A percentile compares a stretch with the other conserved stretches of the same genome.
phyloP scores from a whole-genome alignment of 92 coral and sea anemone species.

The Virgularia gustaviana region DNA sequence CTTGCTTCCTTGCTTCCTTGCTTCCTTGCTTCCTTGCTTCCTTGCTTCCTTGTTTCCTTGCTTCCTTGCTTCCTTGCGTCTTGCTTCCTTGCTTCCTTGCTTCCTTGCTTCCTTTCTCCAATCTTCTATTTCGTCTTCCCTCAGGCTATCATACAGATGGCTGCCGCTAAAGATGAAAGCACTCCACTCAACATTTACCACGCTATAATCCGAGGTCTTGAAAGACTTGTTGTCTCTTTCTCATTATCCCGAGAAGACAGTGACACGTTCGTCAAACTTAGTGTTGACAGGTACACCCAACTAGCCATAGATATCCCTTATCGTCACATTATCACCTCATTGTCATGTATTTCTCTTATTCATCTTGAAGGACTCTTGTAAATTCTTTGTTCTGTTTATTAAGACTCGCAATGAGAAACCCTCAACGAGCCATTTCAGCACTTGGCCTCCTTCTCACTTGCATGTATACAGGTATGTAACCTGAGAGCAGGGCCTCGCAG shows the following conservation, averaged over 20 bases:
- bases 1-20: background rate
- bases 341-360: background rate
- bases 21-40: background rate
- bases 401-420: constrained; percentile 90
- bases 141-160: constrained; percentile 81
- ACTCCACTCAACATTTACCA: constrained; percentile 86
- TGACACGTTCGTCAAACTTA: constrained; percentile 85
- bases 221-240: constrained; percentile 94
- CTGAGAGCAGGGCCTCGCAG: background rate
- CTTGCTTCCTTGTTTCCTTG: too few relatives aligned
- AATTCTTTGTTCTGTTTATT: constrained; percentile 10
- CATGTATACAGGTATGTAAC: constrained; percentile 83
- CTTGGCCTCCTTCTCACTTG: constrained; percentile 80
- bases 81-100: too few relatives aligned
- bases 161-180: constrained; percentile 88
- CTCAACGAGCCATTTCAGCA: constrained; percentile 92
- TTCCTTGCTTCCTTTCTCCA: too few relatives aligned
- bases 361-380: too few relatives aligned
- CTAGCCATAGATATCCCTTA: background rate
- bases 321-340: background rate
- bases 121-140: background rate
- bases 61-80: too few relatives aligned
- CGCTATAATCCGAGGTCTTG: constrained; percentile 93
- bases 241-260: constrained; percentile 83
- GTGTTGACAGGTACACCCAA: constrained; percentile 99